Evolutionary conservation across 2,888 invertebrate genomes (phyloP), one percentile per base, ranked within the genome.

Genomic region (Agonopterix heracliana): DNA sequence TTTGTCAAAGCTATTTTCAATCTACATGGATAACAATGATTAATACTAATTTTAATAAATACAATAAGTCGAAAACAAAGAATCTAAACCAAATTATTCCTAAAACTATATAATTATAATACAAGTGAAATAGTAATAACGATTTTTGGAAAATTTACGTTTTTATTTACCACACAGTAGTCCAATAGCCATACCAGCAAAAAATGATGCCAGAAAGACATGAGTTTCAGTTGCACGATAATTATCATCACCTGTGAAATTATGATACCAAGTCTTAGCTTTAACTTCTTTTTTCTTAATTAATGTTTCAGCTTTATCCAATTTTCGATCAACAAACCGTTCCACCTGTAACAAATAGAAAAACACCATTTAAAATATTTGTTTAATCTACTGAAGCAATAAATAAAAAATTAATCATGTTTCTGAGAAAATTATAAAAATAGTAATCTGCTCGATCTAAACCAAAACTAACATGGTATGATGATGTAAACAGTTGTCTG

Each of bases 181-280:
- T 50, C 96, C 96, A 67, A 96, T 71, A 49, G 95, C 94, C 68
- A 95, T 77, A 48, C 96, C 96, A 60, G 93, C 95, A 57, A 92
- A 90, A 81, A 95, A 96, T n/a, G 95, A 94, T 48, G 93, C 90
- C 57, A 94, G 64, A 76, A 96, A 96, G 56, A 96, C 91, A 65
- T 96, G 95, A 44, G 94, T 90, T 81, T 95, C 94, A 59, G 93
- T 93, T 45, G 94, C 85, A 72, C 90, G 90, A 67, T 92, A 92
- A 49, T 91, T 81, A 14, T 92, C 91, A 59, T 93, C 93, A 26
- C 92, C 91, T 59, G 90, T 90, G 44, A 94, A 73, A 57, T 90
- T 90, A 53, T 92, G 89, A 66, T 94, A 95, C 96, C 95, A 96
- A 67, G 91, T 91, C 65, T 92, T 93, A 10, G 93, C 93, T 74